phyloP scores from a whole-genome alignment of 2,113 vertebrate genomes.

The Cochlearius cochlearius region DNA sequence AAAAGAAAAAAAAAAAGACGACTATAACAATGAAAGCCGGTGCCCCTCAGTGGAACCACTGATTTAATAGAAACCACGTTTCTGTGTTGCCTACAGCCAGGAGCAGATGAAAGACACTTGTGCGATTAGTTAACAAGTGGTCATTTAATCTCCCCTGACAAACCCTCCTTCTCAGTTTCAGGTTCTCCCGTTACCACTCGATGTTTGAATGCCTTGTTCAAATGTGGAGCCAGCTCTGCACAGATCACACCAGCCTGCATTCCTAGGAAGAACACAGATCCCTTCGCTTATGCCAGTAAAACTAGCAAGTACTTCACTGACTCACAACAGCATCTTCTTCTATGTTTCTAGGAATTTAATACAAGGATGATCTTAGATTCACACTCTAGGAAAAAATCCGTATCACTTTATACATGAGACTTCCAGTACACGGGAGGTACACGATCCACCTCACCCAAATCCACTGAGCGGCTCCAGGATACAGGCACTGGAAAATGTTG shows the following conservation, averaged over 20 bases:
- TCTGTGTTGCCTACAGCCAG: conserved; percentile 5
- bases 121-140: conserved; percentile 64
- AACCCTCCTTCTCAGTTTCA: neutral
- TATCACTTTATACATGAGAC: neutral
- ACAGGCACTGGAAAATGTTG: neutral
- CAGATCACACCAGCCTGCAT: neutral
- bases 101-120: conserved; percentile 71
- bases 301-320: neutral
- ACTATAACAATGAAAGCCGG: conserved; percentile 31
- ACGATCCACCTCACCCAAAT: neutral
- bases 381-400: neutral
- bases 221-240: neutral
- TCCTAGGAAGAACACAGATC: neutral
- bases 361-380: neutral
- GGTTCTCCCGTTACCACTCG: neutral
- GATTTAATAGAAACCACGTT: conserved; percentile 71
- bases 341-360: neutral
- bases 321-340: neutral
- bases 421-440: neutral
- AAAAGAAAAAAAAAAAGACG: neutral
- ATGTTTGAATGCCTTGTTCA: neutral
- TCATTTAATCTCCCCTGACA: conserved; percentile 39
- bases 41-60: conserved; percentile 5
- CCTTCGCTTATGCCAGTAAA: neutral
- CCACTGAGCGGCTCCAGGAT: neutral